Conservation (phyloP, 2,113 vertebrate genomes). For the Scolopax mira region DNA sequence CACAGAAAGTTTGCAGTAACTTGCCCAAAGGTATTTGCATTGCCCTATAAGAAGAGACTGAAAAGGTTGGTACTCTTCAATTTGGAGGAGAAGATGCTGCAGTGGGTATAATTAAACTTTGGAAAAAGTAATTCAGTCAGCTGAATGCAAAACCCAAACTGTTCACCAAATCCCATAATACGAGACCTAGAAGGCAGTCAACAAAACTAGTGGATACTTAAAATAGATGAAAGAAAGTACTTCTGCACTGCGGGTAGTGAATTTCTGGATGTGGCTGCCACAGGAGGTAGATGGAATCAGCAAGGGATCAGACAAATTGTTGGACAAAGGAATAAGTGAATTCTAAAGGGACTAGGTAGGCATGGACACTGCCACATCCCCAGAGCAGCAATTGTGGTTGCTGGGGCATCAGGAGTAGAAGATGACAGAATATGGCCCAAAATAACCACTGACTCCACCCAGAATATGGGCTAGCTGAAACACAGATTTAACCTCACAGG, state of each 20-base stretch:
- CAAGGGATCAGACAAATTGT: neutral
- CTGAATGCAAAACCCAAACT: neutral
- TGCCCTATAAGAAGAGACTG: neutral
- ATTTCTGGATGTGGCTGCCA: neutral
- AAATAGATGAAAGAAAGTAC: neutral
- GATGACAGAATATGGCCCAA: neutral
- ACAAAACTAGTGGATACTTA: neutral
- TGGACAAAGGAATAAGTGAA: neutral
- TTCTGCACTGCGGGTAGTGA: neutral
- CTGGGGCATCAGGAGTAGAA: neutral
- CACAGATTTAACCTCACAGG: neutral
- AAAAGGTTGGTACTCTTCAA: neutral
- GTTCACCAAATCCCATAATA: neutral
- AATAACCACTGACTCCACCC: neutral
- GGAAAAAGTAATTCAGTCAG: neutral
- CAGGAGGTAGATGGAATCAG: neutral
- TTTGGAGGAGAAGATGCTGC: neutral
- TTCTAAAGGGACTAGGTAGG: neutral
- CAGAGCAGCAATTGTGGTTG: neutral
- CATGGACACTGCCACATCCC: neutral
- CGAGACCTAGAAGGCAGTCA: neutral
- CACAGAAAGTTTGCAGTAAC: neutral
- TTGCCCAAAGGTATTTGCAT: neutral
- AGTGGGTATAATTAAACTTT: neutral
- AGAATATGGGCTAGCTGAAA: neutral